Base-by-base conservation (phyloP, 2,113 vertebrate genomes). In the Mustelus asterias region DNA sequence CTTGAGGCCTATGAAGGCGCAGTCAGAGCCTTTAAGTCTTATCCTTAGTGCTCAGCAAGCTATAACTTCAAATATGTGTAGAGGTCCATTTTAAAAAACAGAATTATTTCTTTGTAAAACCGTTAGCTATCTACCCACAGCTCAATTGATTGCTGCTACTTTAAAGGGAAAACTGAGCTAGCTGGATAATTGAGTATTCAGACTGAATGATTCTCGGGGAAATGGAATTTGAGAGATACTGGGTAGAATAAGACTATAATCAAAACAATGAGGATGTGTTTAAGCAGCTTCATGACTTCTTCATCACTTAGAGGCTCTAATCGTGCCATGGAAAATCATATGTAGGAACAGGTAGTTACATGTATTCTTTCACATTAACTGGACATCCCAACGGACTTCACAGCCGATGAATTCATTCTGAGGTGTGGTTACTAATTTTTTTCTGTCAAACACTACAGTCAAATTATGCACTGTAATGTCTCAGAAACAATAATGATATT, bases 101-200 rank as follows among this genome's bases (percentile, higher is more conserved):
- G 33, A 65, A 63, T 92, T 92, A n/a, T 92, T 65, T 65, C 33
- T 93, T 93, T 93, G 60, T 65, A 67, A 93, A 93, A 93, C 60
- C 18, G 65, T 93, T 67, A 67, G 13, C 63, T 18, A n/a, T 93
- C n/a, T 93, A n/a, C 18, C 18, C 89, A 22, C 60, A 65, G 89
- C 9, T 93, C n/a, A 65, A 37, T 7, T 37, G n/a, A 37, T 33
- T 22, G 89, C 54, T 92, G 58, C 14, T 60, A 4, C 29, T 63
- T n/a, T 65, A 37, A 67, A 37, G 60, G 20, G n/a, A 22, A 65
- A 93, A 67, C 3, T 65, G 7, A 93, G 37, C 33, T 83, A 41
- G 7, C 33, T 65, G 60, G 63, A 65, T 65, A 67, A 65, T 93
- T 67, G 14, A 65, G 60, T n/a, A 37, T 93, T 65, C 89, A 37